These are phyloP conservation scores for Stenodera caucasica DNA, from an alignment of 2,888 invertebrate genomes.

Conservation along the genomic window DNA sequence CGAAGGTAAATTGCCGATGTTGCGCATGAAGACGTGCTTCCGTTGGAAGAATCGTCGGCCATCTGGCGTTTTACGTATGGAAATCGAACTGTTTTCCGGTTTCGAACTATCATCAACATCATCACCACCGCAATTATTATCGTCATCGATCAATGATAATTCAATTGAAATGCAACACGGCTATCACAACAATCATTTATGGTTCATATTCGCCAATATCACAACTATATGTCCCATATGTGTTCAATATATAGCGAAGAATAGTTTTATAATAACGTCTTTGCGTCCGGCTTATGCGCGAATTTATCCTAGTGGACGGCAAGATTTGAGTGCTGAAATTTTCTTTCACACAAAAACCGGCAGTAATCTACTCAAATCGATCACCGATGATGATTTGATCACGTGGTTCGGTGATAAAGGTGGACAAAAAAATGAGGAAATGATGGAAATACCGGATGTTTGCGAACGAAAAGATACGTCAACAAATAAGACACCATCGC, in stretches of 20 bases:
- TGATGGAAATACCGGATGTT: constrained; percentile 23
- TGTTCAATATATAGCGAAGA: constrained; percentile 63
- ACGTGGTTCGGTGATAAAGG: constrained; percentile 69
- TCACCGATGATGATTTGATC: constrained; percentile 67
- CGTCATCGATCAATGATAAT: constrained; percentile 51
- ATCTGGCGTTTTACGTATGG: constrained; percentile 65
- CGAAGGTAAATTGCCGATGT: constrained; percentile 66
- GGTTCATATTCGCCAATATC: constrained; percentile 69
- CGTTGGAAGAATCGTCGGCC: constrained; percentile 66
- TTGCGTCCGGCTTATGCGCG: constrained; percentile 66
- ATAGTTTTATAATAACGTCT: constrained; percentile 64
- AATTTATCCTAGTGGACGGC: constrained; percentile 64
- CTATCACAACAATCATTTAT: constrained; percentile 63
- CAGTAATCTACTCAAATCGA: constrained; percentile 64
- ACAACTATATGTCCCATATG: constrained; percentile 64
- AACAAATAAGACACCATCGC: constrained; percentile 26
- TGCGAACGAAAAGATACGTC: constrained; percentile 21
- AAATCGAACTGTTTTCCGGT: constrained; percentile 66
- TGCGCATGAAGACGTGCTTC: constrained; percentile 67
- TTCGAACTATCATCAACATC: constrained; percentile 60
- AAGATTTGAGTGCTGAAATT: constrained; percentile 65
- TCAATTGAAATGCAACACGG: constrained; percentile 65
- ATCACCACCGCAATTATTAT: constrained; percentile 54
- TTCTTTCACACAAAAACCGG: constrained; percentile 65
- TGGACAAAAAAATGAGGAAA: constrained; percentile 41